A percentile compares a stretch with the other conserved stretches of the same genome.
Conservation (phyloP, 2,888 invertebrate genomes). For the Athripsodes cinereus region DNA sequence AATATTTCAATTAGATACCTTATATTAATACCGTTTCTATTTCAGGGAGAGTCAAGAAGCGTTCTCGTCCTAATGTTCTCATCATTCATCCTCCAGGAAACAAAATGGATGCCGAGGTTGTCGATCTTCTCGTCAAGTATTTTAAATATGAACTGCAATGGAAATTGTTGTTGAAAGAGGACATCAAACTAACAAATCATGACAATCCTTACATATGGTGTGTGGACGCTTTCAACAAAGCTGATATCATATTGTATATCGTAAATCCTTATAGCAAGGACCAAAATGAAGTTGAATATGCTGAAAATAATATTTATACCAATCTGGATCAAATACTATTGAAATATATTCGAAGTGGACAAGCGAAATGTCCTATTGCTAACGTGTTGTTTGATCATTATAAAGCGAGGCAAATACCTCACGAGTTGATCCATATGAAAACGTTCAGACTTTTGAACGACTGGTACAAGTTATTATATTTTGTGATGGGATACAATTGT, state of each 20-base stretch:
- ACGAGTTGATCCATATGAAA: conserved; percentile 16
- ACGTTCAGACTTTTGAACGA: conserved; percentile 20
- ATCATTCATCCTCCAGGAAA: conserved; percentile 21
- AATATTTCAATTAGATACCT: not conserved
- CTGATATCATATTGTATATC: conserved; percentile 21
- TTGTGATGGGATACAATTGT: conserved; percentile 15
- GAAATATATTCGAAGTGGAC: conserved; percentile 15
- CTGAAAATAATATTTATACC: conserved; percentile 17
- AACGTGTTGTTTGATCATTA: conserved; percentile 17
- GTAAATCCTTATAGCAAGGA: conserved; percentile 10
- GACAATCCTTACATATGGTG: conserved; percentile 25
- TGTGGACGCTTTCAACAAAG: conserved; percentile 17
- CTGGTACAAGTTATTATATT: conserved; percentile 16
- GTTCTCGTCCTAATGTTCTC: conserved; percentile 17
- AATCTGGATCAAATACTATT: conserved; percentile 22
- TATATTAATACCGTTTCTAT: conserved; percentile 4
- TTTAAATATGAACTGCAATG: conserved; percentile 17
- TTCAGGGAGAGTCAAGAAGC: conserved; percentile 16
- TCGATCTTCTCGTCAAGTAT: conserved; percentile 16
- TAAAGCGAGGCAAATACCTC: conserved; percentile 14
- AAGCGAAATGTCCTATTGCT: conserved; percentile 8
- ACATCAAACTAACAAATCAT: conserved; percentile 20
- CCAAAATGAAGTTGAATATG: conserved; percentile 5
- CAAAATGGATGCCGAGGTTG: conserved; percentile 12
- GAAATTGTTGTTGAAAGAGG: conserved; percentile 18